Evolutionary conservation across 2,888 invertebrate species (phyloP), one percentile per base, ranked within the genome.

Genomic region (Luperina testacea): DNA sequence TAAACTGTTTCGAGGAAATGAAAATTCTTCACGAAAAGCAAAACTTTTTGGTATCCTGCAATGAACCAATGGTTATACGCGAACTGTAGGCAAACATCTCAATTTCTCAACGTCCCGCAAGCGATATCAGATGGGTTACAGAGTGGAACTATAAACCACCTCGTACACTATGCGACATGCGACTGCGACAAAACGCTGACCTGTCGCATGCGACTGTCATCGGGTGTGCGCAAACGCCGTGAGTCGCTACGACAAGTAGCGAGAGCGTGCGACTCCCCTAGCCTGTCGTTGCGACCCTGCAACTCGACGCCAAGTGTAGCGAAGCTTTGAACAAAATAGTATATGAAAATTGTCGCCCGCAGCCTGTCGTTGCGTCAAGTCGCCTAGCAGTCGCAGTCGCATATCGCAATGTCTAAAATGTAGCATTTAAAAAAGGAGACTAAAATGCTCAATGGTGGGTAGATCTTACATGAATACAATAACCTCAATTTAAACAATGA

Each of bases 21-120:
- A 78, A 82, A 78, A 53, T 69, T 51, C 24, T 59, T 59, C 24
- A 32, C 32, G 57, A 63, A 68, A 63, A 20, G 24, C 0, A 11
- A 9, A 63, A n/a, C 13, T 67, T 70, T 61, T 80, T 75, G 63
- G 0, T 27, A 38, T 9, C 32, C 13, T 27, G 63, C 27, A 45
- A 45, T 77, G 27, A 77, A 69, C 2, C 51, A 27, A 45, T 32
- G 17, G 32, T 17, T 64, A 42, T 27, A 51, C n/a, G 32, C 32
- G 61, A 45, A 27, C 9, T 24, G 8, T 6, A 32, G 17, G 4
- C 20, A 57, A 32, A 53, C 3, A 45, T n/a, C 17, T 13, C 20
- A 13, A 53, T 42, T 11, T 64, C 11, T 2, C 8, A 53, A 57
- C 53, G 24, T 24, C 57, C 24, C 24, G 24, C 24, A 13, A 8